A percentile compares a stretch with the other conserved stretches of the same genome.
These are phyloP conservation scores for Benthosema pterotum DNA, from an alignment of 2,797 vertebrate species.

Conservation along the genomic window DNA sequence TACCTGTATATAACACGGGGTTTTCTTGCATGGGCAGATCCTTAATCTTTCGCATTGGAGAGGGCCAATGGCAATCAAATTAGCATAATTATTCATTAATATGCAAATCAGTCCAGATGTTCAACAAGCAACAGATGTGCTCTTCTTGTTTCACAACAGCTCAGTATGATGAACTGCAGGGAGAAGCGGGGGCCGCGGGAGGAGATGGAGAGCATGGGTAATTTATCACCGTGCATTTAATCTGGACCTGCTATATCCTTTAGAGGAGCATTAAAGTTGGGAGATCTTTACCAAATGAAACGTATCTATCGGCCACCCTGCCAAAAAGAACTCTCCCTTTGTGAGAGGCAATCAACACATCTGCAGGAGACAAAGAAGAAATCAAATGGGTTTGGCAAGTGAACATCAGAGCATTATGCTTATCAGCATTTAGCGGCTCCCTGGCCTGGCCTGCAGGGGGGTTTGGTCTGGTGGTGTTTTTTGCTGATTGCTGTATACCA, in stretches of 20 bases:
- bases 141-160: constrained; percentile 67
- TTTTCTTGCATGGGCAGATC: constrained; percentile 50
- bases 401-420: constrained; percentile 8
- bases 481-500: not conserved
- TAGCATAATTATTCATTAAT: constrained; percentile 86
- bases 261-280: constrained; percentile 30
- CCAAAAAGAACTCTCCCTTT: constrained; percentile 23
- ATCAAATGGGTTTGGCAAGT: constrained; percentile 18
- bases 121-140: constrained; percentile 78
- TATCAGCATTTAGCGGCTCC: constrained; percentile 21
- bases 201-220: constrained; percentile 22
- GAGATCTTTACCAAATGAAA: constrained; percentile 25
- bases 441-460: not conserved
- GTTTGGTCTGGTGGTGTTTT: not conserved
- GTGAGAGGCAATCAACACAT: constrained; percentile 9
- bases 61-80: constrained; percentile 70
- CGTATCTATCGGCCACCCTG: constrained; percentile 32
- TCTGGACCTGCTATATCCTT: constrained; percentile 26
- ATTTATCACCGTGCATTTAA: constrained; percentile 45
- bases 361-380: constrained; percentile 8
- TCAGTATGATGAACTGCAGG: constrained; percentile 59
- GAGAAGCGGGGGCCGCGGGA: constrained; percentile 31
- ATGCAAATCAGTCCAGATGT: constrained; percentile 82
- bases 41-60: constrained; percentile 69
- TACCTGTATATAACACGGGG: constrained; percentile 6